Base-by-base conservation (phyloP, 1,140 invertebrate genomes). In the Drosophila ogumai region DNA sequence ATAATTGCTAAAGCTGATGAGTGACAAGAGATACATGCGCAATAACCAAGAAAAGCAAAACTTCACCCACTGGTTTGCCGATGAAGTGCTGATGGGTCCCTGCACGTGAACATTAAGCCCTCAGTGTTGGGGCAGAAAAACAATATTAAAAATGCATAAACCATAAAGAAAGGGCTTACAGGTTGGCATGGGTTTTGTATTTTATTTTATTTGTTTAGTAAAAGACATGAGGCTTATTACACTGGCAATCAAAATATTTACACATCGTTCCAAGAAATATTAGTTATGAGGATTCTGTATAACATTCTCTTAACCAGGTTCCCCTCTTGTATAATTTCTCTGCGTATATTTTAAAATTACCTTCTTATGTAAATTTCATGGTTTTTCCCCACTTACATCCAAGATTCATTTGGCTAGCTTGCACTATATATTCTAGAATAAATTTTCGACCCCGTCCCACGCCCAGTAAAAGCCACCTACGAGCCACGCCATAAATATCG, bases 1-100 rank as follows among this genome's bases (percentile, higher is more conserved):
- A 84, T 81, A 90, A 88, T 90, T 90, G 69, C 77, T 88, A 79
- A 47, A 74, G 57, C 69, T 74, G 72, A 77, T 56, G 54, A 79
- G 72, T 74, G 65, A 69, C 55, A 69, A 69, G 41, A 57, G 46
- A 34, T 66, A 36, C 63, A 44, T 63, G 34, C 19, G 22, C 40
- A 36, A 36, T 63, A 66, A 46, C 52, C 47, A 75, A 40, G 52
- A 41, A 76, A 60, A 47, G 49, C 19, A 55, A 54, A 55, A 43
- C 28, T 40, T 43, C 40, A 28, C n/a, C 55, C 36, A 58, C 55
- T 52, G 31, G 38, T 12, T 49, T 47, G 17, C 10, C 25, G 49
- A 64, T 57, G 47, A 69, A 55, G 61, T 67, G 72, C 40, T 65
- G 59, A 75, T 78, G 40, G 49, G 19, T 13, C 19, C 36, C 41